Conservation (phyloP, 2,113 vertebrate genomes). For the Zapornia atra region DNA sequence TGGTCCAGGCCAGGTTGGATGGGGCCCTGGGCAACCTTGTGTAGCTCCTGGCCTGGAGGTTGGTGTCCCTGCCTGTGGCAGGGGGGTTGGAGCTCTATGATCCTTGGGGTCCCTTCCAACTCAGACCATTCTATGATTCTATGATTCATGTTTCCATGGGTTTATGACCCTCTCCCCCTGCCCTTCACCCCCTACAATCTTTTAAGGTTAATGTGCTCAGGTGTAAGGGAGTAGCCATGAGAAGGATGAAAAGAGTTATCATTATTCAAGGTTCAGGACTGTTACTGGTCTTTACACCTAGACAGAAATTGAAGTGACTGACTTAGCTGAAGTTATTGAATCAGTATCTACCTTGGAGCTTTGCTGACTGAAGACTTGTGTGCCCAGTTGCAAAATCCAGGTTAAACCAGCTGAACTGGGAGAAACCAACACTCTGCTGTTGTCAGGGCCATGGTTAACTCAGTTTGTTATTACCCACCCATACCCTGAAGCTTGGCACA, state of each 20-base stretch:
- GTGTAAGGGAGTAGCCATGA: neutral
- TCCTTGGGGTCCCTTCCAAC: too few species aligned
- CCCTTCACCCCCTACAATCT: neutral
- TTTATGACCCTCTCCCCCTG: neutral
- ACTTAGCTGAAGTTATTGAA: neutral
- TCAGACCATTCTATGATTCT: too few species aligned
- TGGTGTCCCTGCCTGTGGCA: too few species aligned
- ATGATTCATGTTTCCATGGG: too few species aligned
- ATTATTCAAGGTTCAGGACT: neutral
- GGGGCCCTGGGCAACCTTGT: too few species aligned
- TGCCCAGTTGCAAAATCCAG: neutral
- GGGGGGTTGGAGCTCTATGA: too few species aligned
- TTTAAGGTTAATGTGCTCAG: neutral
- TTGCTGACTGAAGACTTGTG: neutral
- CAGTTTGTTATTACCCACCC: neutral
- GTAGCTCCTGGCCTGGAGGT: too few species aligned
- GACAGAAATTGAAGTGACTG: neutral
- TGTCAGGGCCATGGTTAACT: neutral
- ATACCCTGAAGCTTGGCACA: neutral
- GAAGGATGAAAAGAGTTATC: neutral
- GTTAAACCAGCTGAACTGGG: neutral
- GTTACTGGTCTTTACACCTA: neutral
- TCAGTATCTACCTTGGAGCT: neutral
- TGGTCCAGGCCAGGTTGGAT: too few species aligned
- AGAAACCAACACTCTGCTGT: neutral